Percentiles rank a stretch among this genome's conserved stretches.
Conservation (phyloP, 2,888 invertebrate species). For the Leptinotarsa juncta region DNA sequence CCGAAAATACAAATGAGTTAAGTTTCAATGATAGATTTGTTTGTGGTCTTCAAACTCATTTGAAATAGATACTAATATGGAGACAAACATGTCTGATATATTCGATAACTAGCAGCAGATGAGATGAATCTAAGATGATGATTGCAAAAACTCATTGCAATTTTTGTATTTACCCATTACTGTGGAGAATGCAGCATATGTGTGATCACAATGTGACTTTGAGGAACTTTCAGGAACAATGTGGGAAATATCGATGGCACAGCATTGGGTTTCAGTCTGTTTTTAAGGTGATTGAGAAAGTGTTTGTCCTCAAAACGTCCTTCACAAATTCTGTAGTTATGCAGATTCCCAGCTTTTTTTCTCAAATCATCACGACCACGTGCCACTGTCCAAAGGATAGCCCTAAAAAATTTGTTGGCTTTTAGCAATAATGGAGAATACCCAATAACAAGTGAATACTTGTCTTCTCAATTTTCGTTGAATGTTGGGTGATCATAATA, state of each 20-base stretch:
- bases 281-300: not conserved
- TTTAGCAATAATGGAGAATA: not conserved
- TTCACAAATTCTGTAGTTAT: not conserved
- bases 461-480: not conserved
- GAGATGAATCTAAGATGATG: not conserved
- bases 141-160: not conserved
- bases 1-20: not conserved
- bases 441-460: not conserved
- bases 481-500: not conserved
- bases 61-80: not conserved
- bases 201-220: not conserved
- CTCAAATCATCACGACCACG: not conserved
- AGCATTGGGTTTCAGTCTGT: not conserved
- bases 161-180: not conserved
- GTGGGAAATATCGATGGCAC: not conserved
- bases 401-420: not conserved
- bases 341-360: not conserved
- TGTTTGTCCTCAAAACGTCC: not conserved
- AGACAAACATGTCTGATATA: not conserved
- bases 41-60: not conserved
- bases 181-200: not conserved
- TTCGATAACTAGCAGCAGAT: slow-evolving; percentile 1
- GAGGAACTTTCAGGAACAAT: not conserved
- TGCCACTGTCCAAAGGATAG: not conserved
- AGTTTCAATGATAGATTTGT: no score